These are phyloP conservation scores for Epinephelus awoara DNA, from an alignment of 2,797 vertebrate species.

Conservation along the genomic window DNA sequence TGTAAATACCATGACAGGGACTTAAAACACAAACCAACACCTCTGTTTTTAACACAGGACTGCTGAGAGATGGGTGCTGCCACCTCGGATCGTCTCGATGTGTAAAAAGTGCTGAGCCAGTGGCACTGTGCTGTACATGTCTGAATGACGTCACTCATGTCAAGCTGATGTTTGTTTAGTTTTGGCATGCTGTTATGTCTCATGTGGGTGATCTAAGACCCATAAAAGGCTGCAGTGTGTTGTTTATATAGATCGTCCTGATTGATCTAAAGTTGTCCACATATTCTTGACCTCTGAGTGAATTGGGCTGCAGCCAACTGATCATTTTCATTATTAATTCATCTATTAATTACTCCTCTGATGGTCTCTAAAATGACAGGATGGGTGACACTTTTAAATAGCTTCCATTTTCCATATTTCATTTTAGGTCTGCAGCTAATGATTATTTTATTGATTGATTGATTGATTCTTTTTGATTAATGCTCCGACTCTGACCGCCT, in stretches of 20 bases:
- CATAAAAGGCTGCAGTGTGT: not conserved
- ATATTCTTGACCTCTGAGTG: not conserved
- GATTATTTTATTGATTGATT: not conserved
- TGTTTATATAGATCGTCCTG: not conserved
- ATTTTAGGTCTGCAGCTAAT: not conserved
- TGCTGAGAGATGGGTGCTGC: constrained; percentile 51
- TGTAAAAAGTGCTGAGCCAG: constrained; percentile 52
- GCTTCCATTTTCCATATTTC: too few relatives aligned
- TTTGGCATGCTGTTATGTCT: not conserved
- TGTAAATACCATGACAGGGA: not conserved
- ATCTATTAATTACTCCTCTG: not conserved
- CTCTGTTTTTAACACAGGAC: constrained; percentile 32
- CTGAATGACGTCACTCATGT: constrained; percentile 12
- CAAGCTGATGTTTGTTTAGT: constrained; percentile 7
- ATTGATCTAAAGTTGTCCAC: not conserved
- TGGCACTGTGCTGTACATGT: not conserved
- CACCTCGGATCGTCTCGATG: constrained; percentile 38
- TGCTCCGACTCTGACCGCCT: too few relatives aligned
- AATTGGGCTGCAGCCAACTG: not conserved
- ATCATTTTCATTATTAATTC: not conserved
- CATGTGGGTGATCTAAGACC: not conserved
- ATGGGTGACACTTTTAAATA: too few relatives aligned
- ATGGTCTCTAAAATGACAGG: not conserved
- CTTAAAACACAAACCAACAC: constrained; percentile 21
- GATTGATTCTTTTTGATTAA: not conserved